These are phyloP conservation scores for Pseudococcus longispinus DNA, from an alignment of 2,888 invertebrate species.

Conservation along the genomic window DNA sequence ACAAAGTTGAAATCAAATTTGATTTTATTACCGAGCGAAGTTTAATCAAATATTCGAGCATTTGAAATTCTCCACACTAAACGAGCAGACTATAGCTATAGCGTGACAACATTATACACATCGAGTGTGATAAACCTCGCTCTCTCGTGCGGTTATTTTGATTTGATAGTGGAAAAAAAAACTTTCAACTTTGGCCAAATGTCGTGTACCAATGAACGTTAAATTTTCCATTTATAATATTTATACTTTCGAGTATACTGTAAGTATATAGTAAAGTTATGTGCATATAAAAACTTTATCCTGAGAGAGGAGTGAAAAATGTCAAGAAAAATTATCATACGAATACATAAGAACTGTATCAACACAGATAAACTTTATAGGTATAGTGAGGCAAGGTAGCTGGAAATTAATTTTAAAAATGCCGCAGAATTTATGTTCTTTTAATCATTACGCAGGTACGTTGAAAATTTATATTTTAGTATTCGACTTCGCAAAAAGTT, in stretches of 20 bases:
- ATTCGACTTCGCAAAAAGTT: background rate
- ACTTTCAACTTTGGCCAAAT: background rate
- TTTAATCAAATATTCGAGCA: conserved; percentile 18
- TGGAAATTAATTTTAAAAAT: conserved; percentile 13
- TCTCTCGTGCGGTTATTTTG: background rate
- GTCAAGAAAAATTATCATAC: conserved; percentile 5
- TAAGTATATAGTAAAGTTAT: conserved; percentile 18
- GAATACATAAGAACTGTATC: background rate
- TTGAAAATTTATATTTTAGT: background rate
- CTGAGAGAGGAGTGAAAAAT: background rate
- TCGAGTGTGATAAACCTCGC: background rate
- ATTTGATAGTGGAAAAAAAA: background rate
- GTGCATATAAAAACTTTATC: background rate
- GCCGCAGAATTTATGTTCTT: background rate
- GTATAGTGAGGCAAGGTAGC: background rate
- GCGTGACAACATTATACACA: background rate
- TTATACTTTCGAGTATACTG: background rate
- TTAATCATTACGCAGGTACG: background rate
- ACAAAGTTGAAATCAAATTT: background rate
- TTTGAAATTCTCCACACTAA: background rate
- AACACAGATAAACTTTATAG: background rate
- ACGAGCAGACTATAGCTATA: background rate
- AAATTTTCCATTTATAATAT: conserved; percentile 8
- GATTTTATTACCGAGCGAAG: background rate
- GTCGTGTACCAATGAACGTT: background rate